Evolutionary conservation across 2,888 invertebrate species (phyloP).

Genomic region (Ophioninae sp.): DNA sequence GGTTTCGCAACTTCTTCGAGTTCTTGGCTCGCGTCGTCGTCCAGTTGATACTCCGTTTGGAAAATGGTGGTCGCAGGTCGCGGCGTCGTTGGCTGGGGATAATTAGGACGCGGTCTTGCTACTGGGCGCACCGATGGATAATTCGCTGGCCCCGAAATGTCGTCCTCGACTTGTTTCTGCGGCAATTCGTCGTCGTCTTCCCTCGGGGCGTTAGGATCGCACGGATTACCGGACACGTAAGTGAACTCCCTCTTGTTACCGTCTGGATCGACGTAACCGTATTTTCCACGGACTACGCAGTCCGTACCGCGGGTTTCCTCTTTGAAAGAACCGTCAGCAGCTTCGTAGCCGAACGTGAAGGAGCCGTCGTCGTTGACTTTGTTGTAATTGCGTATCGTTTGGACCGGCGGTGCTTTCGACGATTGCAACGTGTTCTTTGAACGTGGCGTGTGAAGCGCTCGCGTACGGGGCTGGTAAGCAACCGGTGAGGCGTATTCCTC

Average conservation of each 20-base stretch:
- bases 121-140: conserved; percentile 83
- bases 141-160: conserved; percentile 84
- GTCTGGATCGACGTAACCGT: conserved; percentile 93
- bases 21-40: conserved; percentile 83
- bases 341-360: conserved; percentile 91
- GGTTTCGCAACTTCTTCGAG: conserved; percentile 84
- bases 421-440: conserved; percentile 83
- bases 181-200: conserved; percentile 83
- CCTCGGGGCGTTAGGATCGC: conserved; percentile 91
- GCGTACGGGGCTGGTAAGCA: conserved; percentile 77
- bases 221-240: conserved; percentile 92
- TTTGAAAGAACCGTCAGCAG: conserved; percentile 91
- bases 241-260: conserved; percentile 93
- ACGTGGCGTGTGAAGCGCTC: conserved; percentile 79
- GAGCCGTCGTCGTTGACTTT: conserved; percentile 92
- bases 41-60: conserved; percentile 86
- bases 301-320: conserved; percentile 93
- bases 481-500: conserved; percentile 73
- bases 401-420: conserved; percentile 88
- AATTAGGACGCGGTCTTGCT: conserved; percentile 80
- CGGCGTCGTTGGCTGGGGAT: conserved; percentile 80
- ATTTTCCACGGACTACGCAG: conserved; percentile 93
- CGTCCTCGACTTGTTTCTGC: conserved; percentile 83
- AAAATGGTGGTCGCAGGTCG: conserved; percentile 86
- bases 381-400: conserved; percentile 92